Evolutionary conservation across 2,888 invertebrate species (phyloP).

Genomic region (Helleia helle): DNA sequence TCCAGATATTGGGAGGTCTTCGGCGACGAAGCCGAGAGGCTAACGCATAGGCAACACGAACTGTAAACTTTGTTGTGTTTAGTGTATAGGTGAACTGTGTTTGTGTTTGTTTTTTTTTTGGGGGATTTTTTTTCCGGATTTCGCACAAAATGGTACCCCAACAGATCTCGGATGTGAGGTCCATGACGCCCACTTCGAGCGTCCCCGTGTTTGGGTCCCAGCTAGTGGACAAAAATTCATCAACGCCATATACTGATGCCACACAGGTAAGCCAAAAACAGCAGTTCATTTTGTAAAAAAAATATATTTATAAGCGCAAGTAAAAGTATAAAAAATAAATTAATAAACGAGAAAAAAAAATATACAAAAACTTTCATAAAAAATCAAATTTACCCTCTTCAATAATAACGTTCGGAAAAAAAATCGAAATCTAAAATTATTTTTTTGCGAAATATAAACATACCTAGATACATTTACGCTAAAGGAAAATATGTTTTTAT

Average conservation of each 20-base stretch:
- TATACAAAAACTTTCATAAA: background rate
- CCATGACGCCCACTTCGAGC: conserved; percentile 75
- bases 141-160: conserved; percentile 81
- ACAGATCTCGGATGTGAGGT: conserved; percentile 75
- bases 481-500: too few species aligned
- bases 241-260: conserved; percentile 98
- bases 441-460: background rate
- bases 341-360: conserved; percentile 30
- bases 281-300: conserved; percentile 8
- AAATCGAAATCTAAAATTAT: too few species aligned
- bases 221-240: conserved; percentile 90
- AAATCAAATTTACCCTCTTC: background rate
- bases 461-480: too few species aligned
- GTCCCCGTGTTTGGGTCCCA: conserved; percentile 91
- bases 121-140: conserved; percentile 38
- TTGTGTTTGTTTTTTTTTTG: conserved; percentile 45
- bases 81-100: conserved; percentile 69
- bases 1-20: conserved; percentile 67
- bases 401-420: background rate
- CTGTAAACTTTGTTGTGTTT: conserved; percentile 45
- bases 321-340: background rate
- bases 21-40: conserved; percentile 59
- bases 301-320: background rate
- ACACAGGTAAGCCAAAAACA: conserved; percentile 86
- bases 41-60: too few species aligned